Conservation (phyloP, 2,888 invertebrate species). For the Polyommatus iphigenia region DNA sequence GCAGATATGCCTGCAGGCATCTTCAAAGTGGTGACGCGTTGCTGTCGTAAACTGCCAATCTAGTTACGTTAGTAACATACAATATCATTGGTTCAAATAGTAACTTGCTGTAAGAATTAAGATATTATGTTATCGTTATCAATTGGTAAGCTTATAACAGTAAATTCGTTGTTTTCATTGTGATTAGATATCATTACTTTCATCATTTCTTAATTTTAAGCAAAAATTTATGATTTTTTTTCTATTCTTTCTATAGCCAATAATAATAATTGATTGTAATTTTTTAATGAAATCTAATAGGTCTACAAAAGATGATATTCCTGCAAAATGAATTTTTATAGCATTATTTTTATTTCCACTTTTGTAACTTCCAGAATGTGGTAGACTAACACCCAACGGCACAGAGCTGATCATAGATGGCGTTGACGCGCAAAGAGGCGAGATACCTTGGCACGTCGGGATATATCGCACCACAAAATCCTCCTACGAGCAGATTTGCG, state of each 20-base stretch:
- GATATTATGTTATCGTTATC: too few relatives aligned
- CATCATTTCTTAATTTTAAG: background rate
- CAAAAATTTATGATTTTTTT: background rate
- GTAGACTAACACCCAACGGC: constrained; percentile 49
- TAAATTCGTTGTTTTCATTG: background rate
- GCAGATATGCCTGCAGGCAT: too few relatives aligned
- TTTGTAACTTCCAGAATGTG: constrained; percentile 50
- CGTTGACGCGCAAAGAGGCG: constrained; percentile 51
- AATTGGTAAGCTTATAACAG: too few relatives aligned
- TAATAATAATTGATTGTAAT: background rate
- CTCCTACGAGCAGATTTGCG: constrained; percentile 75
- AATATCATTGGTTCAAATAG: too few relatives aligned
- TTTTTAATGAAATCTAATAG: background rate
- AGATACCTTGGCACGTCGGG: constrained; percentile 79
- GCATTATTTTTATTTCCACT: background rate
- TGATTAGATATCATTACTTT: background rate
- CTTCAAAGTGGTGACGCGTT: too few relatives aligned
- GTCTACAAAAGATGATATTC: too few relatives aligned
- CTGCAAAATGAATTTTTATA: background rate
- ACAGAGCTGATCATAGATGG: constrained; percentile 63
- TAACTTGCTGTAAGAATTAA: too few relatives aligned
- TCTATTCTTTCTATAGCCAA: too few relatives aligned
- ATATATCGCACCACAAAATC: constrained; percentile 66
- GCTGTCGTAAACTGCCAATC: too few relatives aligned
- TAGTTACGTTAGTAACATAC: too few relatives aligned